Evolutionary conservation across 2,113 vertebrate genomes (phyloP).

Genomic region (Variabilichromis moorii): DNA sequence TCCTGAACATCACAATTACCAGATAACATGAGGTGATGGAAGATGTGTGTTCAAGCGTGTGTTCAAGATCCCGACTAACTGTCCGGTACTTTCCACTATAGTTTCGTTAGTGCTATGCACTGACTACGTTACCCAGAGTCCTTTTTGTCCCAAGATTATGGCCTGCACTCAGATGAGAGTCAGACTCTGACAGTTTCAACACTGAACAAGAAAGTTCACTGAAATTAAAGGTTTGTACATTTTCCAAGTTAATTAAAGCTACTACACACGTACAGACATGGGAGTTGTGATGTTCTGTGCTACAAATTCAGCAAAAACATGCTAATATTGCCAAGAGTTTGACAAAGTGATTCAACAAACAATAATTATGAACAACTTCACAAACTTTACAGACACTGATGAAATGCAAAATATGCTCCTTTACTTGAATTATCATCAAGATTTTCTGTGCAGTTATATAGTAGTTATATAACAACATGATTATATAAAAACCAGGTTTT

Average conservation of each 20-base stretch:
- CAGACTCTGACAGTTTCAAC: not conserved
- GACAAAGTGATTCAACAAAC: not conserved
- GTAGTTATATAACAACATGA: rapidly evolving
- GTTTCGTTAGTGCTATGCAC: not conserved
- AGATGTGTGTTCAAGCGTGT: not conserved
- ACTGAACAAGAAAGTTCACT: not conserved
- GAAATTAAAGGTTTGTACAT: rapidly evolving
- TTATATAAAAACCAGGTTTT: rapidly evolving
- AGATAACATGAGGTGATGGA: not conserved
- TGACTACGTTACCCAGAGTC: constrained; percentile 1
- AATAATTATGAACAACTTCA: rapidly evolving
- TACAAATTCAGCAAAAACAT: not conserved
- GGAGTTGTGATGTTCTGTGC: not conserved
- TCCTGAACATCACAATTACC: not conserved
- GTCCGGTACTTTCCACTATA: not conserved
- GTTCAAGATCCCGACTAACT: not conserved
- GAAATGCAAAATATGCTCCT: not conserved
- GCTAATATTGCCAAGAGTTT: rapidly evolving
- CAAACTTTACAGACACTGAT: not conserved
- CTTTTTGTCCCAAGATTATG: not conserved
- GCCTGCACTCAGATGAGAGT: rapidly evolving
- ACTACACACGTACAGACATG: not conserved
- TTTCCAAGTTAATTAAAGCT: not conserved
- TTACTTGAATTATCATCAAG: not conserved
- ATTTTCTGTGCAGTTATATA: not conserved